Conservation (phyloP, 2,797 vertebrate genomes). For the Rachycentron canadum region DNA sequence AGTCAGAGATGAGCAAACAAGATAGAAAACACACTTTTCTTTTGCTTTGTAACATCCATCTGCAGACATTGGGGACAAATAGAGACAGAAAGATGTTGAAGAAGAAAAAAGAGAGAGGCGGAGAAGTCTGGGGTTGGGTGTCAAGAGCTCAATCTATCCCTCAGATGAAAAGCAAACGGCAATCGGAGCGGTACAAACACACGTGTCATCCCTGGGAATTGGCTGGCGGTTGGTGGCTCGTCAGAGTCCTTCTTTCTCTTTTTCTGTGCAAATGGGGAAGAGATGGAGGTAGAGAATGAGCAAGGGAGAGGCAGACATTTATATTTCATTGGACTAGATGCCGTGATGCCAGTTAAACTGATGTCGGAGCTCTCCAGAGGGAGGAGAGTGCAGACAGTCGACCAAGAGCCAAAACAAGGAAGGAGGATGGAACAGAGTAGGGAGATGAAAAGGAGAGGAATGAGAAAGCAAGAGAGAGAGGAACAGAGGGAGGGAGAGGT, state of each 20-base stretch:
- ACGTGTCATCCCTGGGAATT: slow-evolving; percentile 79
- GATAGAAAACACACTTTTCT: slow-evolving; percentile 19
- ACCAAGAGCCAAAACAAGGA: slow-evolving; percentile 28
- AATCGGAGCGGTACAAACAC: slow-evolving; percentile 79
- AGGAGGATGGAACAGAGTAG: not conserved
- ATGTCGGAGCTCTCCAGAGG: slow-evolving; percentile 61
- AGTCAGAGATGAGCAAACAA: slow-evolving; percentile 14
- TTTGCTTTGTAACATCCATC: slow-evolving; percentile 32
- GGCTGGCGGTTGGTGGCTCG: slow-evolving; percentile 67
- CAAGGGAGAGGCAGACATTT: slow-evolving; percentile 68
- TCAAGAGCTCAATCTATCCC: slow-evolving; percentile 81
- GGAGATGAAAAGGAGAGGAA: slow-evolving; percentile 26
- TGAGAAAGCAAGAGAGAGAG: slow-evolving; percentile 21
- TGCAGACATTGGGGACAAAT: slow-evolving; percentile 36
- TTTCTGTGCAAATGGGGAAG: slow-evolving; percentile 75
- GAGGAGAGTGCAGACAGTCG: slow-evolving; percentile 9
- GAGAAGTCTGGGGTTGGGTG: slow-evolving; percentile 44
- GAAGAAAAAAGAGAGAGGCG: slow-evolving; percentile 3
- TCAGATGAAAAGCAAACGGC: slow-evolving; percentile 85
- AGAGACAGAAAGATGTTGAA: slow-evolving; percentile 35
- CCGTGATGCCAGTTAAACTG: slow-evolving; percentile 69
- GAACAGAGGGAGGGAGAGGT: slow-evolving; percentile 60
- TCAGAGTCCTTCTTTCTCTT: slow-evolving; percentile 58
- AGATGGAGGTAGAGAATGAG: slow-evolving; percentile 47
- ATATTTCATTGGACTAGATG: slow-evolving; percentile 77